A percentile compares a stretch with the other conserved stretches of the same genome.
Evolutionary conservation across 2,888 invertebrate species (phyloP).

Genomic region (Salpingus planirostris): DNA sequence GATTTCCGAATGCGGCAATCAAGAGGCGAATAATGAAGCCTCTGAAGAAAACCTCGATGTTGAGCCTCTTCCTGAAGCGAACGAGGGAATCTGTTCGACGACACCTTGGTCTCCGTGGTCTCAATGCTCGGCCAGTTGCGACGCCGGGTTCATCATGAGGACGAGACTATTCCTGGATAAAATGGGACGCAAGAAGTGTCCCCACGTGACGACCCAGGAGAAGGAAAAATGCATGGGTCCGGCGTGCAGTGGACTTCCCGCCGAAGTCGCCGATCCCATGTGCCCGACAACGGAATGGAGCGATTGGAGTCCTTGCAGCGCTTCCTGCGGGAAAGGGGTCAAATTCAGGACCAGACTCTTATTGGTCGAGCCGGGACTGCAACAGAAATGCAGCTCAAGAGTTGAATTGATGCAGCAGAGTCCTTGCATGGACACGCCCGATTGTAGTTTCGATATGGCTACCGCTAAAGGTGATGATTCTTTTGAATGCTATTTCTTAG

Average conservation of each 20-base stretch:
- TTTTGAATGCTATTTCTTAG: no score
- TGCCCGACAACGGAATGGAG: conserved; percentile 85
- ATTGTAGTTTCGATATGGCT: conserved; percentile 63
- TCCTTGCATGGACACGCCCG: conserved; percentile 56
- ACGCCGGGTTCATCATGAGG: conserved; percentile 66
- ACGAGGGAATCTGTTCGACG: conserved; percentile 53
- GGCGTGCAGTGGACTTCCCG: conserved; percentile 45
- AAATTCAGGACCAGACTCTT: conserved; percentile 62
- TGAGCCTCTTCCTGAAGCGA: no score
- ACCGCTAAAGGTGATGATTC: conserved; percentile 60
- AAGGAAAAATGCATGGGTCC: conserved; percentile 73
- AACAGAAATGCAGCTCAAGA: conserved; percentile 56
- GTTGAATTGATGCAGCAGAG: conserved; percentile 69
- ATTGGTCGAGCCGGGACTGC: conserved; percentile 55
- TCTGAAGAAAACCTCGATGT: conserved; percentile 23
- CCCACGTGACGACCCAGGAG: conserved; percentile 66
- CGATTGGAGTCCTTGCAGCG: conserved; percentile 87
- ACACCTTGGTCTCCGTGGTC: conserved; percentile 73
- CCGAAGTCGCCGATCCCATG: conserved; percentile 50
- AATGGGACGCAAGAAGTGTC: conserved; percentile 73
- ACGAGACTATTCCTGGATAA: conserved; percentile 66
- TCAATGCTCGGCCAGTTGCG: conserved; percentile 81
- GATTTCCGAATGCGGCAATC: conserved; percentile 65
- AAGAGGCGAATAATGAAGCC: conserved; percentile 30
- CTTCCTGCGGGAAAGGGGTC: conserved; percentile 78